Conservation (phyloP, 37 sponge, comb jelly and placozoan genomes). For the Tethya wilhelma region DNA sequence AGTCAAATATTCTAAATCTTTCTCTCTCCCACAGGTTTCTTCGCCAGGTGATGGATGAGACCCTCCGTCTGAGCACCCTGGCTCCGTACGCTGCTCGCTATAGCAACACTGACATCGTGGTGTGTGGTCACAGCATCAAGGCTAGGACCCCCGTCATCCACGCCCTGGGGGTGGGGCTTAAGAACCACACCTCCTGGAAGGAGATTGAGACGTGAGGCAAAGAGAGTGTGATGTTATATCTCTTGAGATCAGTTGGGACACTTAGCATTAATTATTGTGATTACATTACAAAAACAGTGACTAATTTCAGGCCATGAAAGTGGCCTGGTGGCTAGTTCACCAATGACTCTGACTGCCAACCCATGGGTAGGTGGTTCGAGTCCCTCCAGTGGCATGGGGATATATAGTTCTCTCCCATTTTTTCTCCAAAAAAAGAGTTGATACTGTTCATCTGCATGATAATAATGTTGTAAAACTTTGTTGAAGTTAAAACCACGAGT, state of each 20-base stretch:
- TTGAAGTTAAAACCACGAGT: too few species aligned
- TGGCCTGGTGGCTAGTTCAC: too few species aligned
- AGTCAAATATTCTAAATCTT: not conserved
- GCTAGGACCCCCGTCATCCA: slow-evolving; percentile 85
- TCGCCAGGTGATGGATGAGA: slow-evolving; percentile 85
- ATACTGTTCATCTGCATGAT: too few species aligned
- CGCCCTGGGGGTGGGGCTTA: slow-evolving; percentile 84
- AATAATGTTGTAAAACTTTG: too few species aligned
- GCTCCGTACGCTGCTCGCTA: slow-evolving; percentile 87
- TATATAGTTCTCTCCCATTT: too few species aligned
- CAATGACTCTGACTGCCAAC: too few species aligned
- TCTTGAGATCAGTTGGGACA: not conserved
- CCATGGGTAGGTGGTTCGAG: too few species aligned
- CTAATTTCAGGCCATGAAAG: too few species aligned
- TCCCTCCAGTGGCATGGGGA: too few species aligned
- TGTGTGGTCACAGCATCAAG: slow-evolving; percentile 76
- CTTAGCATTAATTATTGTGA: not conserved
- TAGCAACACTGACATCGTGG: slow-evolving; percentile 55
- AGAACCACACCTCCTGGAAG: slow-evolving; percentile 64
- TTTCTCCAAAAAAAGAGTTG: too few species aligned
- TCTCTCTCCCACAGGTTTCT: slow-evolving; percentile 54
- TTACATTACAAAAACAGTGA: too few species aligned
- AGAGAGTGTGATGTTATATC: not conserved
- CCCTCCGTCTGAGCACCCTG: slow-evolving; percentile 78
- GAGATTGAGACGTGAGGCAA: slow-evolving; percentile 25